Evolutionary conservation across 1,140 invertebrate species (phyloP).

Genomic region (Acromyrmex echinatior): DNA sequence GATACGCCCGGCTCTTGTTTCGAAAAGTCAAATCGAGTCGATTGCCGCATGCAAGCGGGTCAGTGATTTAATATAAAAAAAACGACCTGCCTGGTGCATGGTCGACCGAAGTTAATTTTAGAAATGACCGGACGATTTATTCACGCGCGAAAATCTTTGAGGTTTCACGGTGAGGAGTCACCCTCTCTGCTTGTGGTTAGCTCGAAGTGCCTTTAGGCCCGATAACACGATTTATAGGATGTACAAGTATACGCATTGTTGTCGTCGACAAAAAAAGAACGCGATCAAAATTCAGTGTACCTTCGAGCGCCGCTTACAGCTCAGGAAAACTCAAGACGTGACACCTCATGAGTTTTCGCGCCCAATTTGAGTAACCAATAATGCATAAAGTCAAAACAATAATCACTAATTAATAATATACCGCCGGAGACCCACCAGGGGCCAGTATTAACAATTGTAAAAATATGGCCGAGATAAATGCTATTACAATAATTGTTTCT

Average conservation of each 20-base stretch:
- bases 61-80: conserved; percentile 14
- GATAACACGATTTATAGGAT: background rate
- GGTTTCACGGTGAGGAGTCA: background rate
- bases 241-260: background rate
- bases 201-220: background rate
- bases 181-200: background rate
- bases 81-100: conserved; percentile 9
- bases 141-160: conserved; percentile 26
- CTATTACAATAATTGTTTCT: conserved; percentile 61
- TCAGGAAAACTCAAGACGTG: background rate
- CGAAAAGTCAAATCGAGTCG: conserved; percentile 46
- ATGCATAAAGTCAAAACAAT: conserved; percentile 58
- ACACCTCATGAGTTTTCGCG: conserved; percentile 1
- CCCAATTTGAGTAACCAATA: conserved; percentile 28
- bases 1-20: conserved; percentile 54
- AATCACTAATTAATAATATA: conserved; percentile 56
- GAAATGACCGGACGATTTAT: conserved; percentile 55
- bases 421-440: conserved; percentile 67
- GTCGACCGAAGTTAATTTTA: conserved; percentile 38
- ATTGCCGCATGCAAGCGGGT: conserved; percentile 20
- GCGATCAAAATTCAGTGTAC: background rate
- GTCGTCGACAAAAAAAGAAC: background rate
- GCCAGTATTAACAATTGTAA: conserved; percentile 63
- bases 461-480: conserved; percentile 57
- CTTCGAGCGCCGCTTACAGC: background rate